Conservation (phyloP, 2,888 invertebrate species). For the Cephus pygmeus region DNA sequence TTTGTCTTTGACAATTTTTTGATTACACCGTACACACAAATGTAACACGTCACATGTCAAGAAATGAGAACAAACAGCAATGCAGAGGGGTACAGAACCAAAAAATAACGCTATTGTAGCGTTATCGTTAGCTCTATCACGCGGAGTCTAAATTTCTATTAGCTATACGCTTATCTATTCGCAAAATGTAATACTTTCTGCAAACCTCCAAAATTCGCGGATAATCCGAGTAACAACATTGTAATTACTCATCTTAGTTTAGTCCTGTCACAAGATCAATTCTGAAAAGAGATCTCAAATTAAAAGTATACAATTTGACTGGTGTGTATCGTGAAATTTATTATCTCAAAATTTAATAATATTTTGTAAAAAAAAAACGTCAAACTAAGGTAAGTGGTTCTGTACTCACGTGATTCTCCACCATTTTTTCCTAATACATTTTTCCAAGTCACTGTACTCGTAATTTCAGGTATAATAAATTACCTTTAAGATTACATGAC, state of each 20-base stretch:
- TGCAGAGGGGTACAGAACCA: neutral
- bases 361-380: neutral
- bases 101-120: neutral
- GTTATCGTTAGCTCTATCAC: neutral
- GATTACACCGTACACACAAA: neutral
- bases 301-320: neutral
- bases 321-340: too few species aligned
- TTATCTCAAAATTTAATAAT: neutral
- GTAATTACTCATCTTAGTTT: neutral
- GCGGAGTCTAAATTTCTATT: neutral
- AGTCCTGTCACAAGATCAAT: neutral
- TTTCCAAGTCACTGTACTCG: neutral
- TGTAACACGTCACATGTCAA: neutral
- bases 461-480: neutral
- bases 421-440: neutral
- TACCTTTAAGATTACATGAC: neutral
- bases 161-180: neutral
- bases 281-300: neutral
- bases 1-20: neutral
- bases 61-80: neutral
- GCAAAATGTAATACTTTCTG: neutral
- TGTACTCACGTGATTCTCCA: neutral
- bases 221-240: neutral
- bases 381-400: neutral
- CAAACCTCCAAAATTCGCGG: neutral